Evolutionary conservation across 2,888 invertebrate genomes (phyloP), one percentile per base, ranked within the genome.

Genomic region (Tineola bisselliella): DNA sequence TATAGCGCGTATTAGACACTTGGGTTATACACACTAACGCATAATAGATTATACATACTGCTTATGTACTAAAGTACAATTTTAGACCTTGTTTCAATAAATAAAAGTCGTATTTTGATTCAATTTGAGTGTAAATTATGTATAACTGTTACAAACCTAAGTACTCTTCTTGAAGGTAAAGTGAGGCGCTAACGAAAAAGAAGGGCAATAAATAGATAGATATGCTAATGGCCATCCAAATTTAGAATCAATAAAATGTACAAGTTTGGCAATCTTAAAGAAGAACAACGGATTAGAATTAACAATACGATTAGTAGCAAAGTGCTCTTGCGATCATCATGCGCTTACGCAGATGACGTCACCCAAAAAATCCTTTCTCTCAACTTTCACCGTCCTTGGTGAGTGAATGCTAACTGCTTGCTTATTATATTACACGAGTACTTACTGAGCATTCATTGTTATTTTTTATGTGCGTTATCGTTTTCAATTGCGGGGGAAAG

Each of bases 351-450:
- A 44, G 38, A 33, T 78, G 77, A 78, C 74, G 72, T 73, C 74
- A 74, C 65, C 63, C 69, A 70, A 72, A 73, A 74, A 72, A 77
- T 81, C 82, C 81, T 82, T 81, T 83, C 81, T 75, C 79, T 75
- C 68, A 66, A 77, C 84, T 86, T 86, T 86, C 84, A 76, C 84
- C 73, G 79, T 82, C 84, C 84, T 84, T 84, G 78, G 74, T 74
- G 67, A 72, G 58, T 33, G 58, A 58, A 58, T 58, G 58, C 33
- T 58, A 58, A 58, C 33, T 33, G 58, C 58, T 33, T 33, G 31
- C 15, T 58, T 33, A 33, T 58, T 58, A 54, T 54, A 54, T 54
- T 54, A 54, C 54, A 33, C 33, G 58, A 30, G 58, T 33, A 33
- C 33, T 48, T 15, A 48, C n/a, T 48, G 48, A 48, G 10, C 48